Percentiles rank a stretch among this genome's conserved stretches.
phyloP scores from a whole-genome alignment of 2,113 vertebrate genomes.

The Agapornis roseicollis region DNA sequence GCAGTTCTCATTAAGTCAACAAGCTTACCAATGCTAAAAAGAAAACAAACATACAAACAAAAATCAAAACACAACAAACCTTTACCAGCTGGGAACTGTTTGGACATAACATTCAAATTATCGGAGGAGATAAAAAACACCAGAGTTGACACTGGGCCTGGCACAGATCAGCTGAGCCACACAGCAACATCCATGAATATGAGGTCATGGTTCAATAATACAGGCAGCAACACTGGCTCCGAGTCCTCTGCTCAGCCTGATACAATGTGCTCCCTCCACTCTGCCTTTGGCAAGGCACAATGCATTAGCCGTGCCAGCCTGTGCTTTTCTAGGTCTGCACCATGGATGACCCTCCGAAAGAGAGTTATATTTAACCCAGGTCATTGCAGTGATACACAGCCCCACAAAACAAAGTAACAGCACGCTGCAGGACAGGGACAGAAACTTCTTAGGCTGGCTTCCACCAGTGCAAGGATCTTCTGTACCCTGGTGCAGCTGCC shows the following conservation, averaged over 20 bases:
- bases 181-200: neutral
- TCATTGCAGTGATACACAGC: neutral
- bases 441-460: neutral
- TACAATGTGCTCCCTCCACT: rapidly evolving
- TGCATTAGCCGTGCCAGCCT: neutral
- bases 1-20: neutral
- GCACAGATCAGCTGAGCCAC: neutral
- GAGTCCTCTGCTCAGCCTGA: neutral
- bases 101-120: neutral
- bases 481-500: neutral
- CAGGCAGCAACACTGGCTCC: neutral
- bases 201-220: neutral
- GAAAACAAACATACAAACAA: neutral
- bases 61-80: neutral
- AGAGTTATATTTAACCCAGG: neutral
- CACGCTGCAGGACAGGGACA: neutral
- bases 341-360: rapidly evolving
- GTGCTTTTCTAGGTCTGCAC: neutral
- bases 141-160: neutral
- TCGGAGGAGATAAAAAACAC: neutral
- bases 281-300: neutral
- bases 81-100: neutral
- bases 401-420: neutral
- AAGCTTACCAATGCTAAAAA: neutral
- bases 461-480: neutral